These are phyloP conservation scores for Pasiphila rectangulata DNA, from an alignment of 2,888 invertebrate genomes.

Conservation along the genomic window DNA sequence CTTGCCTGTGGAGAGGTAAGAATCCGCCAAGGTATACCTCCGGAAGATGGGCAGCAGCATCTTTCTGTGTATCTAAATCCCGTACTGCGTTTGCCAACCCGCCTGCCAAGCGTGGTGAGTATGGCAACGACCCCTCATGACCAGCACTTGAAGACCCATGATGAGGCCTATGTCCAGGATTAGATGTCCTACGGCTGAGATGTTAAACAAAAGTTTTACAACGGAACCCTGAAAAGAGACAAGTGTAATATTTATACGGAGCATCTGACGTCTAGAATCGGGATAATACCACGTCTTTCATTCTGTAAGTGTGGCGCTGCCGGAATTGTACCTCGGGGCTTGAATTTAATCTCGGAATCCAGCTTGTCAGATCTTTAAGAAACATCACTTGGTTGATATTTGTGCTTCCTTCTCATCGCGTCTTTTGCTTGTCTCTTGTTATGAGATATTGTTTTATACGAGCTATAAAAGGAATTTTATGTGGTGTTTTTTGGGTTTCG, in stretches of 20 bases:
- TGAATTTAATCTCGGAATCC: conserved; percentile 77
- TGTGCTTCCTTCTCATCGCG: conserved; percentile 47
- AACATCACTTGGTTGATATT: conserved; percentile 57
- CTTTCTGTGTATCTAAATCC: too few species aligned
- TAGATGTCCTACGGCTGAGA: too few species aligned
- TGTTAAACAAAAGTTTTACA: background rate
- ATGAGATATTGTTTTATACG: conserved; percentile 31
- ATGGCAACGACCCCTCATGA: too few species aligned
- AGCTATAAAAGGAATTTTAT: conserved; percentile 24
- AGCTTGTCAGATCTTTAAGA: conserved; percentile 70
- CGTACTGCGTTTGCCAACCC: too few species aligned
- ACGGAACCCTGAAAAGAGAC: conserved; percentile 9
- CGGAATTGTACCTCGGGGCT: conserved; percentile 74
- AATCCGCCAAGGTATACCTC: too few species aligned
- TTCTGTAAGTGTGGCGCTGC: conserved; percentile 65
- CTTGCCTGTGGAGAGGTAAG: too few species aligned
- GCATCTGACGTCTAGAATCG: conserved; percentile 62
- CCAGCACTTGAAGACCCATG: too few species aligned
- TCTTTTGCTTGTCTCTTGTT: conserved; percentile 45
- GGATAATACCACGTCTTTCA: conserved; percentile 75
- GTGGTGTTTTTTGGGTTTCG: background rate
- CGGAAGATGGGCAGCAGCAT: too few species aligned
- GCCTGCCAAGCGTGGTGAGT: too few species aligned
- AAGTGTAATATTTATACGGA: conserved; percentile 14
- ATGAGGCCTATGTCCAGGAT: too few species aligned